Percentiles rank a stretch among this genome's conserved stretches.
These are phyloP conservation scores for Megathymus violae DNA, from an alignment of 1,140 invertebrate genomes.

Conservation along the genomic window DNA sequence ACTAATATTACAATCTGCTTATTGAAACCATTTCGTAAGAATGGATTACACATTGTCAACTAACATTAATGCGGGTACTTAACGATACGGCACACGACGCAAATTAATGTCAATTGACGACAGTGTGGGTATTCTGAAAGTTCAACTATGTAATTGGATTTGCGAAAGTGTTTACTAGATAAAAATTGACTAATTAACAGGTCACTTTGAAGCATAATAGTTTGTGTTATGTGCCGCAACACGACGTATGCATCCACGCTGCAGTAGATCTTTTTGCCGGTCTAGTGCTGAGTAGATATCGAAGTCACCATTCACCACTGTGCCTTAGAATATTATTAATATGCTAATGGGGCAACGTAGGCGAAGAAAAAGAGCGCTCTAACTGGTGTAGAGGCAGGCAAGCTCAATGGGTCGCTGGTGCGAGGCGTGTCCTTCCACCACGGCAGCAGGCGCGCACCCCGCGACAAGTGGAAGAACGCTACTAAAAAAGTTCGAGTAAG, in stretches of 20 bases:
- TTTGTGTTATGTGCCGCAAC: constrained; percentile 31
- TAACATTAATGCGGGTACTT: constrained; percentile 24
- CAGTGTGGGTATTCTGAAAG: neutral
- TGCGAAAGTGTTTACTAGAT: neutral
- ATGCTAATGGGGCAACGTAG: constrained; percentile 64
- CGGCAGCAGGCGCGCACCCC: constrained; percentile 61
- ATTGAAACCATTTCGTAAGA: constrained; percentile 16
- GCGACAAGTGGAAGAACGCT: constrained; percentile 85
- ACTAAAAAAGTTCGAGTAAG: constrained; percentile 88
- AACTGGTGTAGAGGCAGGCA: constrained; percentile 84
- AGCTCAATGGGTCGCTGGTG: constrained; percentile 82
- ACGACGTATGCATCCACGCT: constrained; percentile 26
- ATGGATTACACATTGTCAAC: constrained; percentile 27
- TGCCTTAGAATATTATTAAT: constrained; percentile 44
- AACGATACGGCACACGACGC: constrained; percentile 24
- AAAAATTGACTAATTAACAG: neutral
- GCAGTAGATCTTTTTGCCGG: constrained; percentile 31
- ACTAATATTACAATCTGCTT: constrained; percentile 30
- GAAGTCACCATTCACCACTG: constrained; percentile 7
- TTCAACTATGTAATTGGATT: neutral
- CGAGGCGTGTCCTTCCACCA: constrained; percentile 82
- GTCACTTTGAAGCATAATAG: neutral
- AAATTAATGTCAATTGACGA: constrained; percentile 7
- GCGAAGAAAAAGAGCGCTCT: constrained; percentile 84
- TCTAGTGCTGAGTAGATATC: constrained; percentile 28